Base-by-base conservation (phyloP, 2,113 vertebrate genomes). In the Sander lucioperca region DNA sequence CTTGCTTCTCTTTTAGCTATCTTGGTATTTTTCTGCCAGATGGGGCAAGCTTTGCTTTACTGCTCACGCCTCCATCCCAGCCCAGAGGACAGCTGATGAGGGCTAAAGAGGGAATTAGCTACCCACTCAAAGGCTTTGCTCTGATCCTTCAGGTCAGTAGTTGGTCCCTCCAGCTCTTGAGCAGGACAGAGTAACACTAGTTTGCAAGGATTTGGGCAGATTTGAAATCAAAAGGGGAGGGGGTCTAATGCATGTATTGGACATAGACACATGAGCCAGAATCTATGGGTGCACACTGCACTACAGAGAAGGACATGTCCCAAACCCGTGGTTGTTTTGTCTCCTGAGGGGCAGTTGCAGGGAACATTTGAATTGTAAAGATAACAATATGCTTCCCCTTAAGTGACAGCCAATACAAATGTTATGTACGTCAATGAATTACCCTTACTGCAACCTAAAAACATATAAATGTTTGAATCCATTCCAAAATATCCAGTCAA, bases 71-170 rank as follows among this genome's bases (percentile, higher is more conserved):
- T 92, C 88, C 84, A 82, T 93, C 85, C 88, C 88, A 83, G 86
- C 82, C 84, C 23, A 50, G 57, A 87, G 80, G 86, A 88, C 94
- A 95, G 95, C 93, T 94, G 92, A 95, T 86, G 89, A 91, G 91
- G 61, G 88, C 92, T 96, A 94, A 96, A 94, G 81, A 82, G 80
- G 89, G 90, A 91, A 95, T 96, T 96, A 96, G 90, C 91, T 67
- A 72, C 88, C 93, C 83, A 87, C 92, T 95, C 95, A 94, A 95
- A 96, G 91, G 94, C 92, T 94, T 95, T 96, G 88, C 87, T 86
- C 82, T 93, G 93, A 94, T 95, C 93, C 94, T 94, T 88, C 88
- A 93, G 96, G 95, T 95, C 91, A 94, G 65, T 86, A 1, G 67
- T 85, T 65, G 75, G 63, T 90, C 85, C 83, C 93, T 90, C 57